Percentiles rank a stretch among this genome's conserved stretches.
phyloP scores from a whole-genome alignment of 2,113 vertebrate genomes.

The Corvus hawaiiensis region DNA sequence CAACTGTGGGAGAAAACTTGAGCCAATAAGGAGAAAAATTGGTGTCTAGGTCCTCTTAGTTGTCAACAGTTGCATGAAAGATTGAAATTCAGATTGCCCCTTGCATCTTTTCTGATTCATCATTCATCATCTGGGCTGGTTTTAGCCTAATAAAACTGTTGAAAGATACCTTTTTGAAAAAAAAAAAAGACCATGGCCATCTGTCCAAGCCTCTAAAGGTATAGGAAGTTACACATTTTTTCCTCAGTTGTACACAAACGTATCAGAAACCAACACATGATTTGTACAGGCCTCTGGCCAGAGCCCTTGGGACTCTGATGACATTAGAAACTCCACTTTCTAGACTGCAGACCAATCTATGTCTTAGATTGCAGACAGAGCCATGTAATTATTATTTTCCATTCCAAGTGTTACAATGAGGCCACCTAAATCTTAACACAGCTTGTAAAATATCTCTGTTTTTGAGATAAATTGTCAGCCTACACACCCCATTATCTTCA shows the following conservation, averaged over 20 bases:
- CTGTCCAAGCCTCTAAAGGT: not conserved
- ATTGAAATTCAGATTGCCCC: not conserved
- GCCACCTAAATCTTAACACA: not conserved
- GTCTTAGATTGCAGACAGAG: not conserved
- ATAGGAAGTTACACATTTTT: not conserved
- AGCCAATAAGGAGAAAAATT: not conserved
- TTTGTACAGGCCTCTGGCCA: not conserved
- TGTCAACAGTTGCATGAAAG: not conserved
- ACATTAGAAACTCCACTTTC: not conserved
- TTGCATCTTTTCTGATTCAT: not conserved
- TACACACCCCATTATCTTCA: fast-evolving
- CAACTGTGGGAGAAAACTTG: not conserved
- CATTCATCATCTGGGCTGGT: not conserved
- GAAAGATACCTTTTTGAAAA: not conserved
- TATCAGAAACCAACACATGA: fast-evolving
- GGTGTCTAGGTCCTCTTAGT: not conserved
- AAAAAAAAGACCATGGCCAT: not conserved
- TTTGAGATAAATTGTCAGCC: not conserved
- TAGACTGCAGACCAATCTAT: not conserved
- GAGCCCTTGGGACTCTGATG: not conserved
- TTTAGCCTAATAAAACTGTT: not conserved
- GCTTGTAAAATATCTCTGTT: not conserved
- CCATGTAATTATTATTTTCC: not conserved
- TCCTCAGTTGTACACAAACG: not conserved
- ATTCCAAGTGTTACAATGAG: not conserved